Base-by-base conservation (phyloP, 64 coral and sea anemone genomes). In the Porites australiensis region DNA sequence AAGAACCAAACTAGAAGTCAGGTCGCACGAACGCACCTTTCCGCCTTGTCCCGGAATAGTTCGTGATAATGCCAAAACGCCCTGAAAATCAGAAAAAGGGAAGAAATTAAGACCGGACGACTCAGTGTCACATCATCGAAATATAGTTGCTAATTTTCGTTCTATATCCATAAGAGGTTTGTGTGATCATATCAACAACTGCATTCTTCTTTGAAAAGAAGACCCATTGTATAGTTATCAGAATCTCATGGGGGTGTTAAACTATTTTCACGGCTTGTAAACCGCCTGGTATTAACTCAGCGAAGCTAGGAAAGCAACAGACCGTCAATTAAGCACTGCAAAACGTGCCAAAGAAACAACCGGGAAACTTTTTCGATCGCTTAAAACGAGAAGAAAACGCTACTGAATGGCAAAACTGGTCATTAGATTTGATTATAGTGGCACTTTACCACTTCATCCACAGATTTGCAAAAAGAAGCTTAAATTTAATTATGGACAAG, bases 11-110 rank as follows among this genome's bases (percentile, higher is more conserved):
- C 6, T 61, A 77, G 49, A 58, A 57, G 74, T 67, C 51, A 87
- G 1, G 21, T 50, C 44, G 58, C 48, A 8, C 57, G 46, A 48
- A 60, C 98, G 58, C 71, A 96, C 95, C 64, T 99, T 79, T 99
- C 98, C 59, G 98, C 98, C 66, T 96, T 99, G 45, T 99, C 98
- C 27, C 82, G 70, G 62, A 96, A 99, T 58, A 94, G 98, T 48
- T 94, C 88, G 44, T 94, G 91, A 72, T 90, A 99, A 50, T 89
- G 79, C 98, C 98, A 99, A 73, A 96, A 99, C 1, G 92, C 82
- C 85, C 98, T 99, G 77, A 48, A 77, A 57, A 71, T 62, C 23
- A 70, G 20, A 53, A 50, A 77, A 58, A 53, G 9, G 44, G 53
- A 58, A 50, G n/a, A 66, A 63, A 52, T 68, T 55, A 27, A 27